These are phyloP conservation scores for Brachypterus glaber DNA, from an alignment of 2,888 invertebrate genomes.

Conservation along the genomic window DNA sequence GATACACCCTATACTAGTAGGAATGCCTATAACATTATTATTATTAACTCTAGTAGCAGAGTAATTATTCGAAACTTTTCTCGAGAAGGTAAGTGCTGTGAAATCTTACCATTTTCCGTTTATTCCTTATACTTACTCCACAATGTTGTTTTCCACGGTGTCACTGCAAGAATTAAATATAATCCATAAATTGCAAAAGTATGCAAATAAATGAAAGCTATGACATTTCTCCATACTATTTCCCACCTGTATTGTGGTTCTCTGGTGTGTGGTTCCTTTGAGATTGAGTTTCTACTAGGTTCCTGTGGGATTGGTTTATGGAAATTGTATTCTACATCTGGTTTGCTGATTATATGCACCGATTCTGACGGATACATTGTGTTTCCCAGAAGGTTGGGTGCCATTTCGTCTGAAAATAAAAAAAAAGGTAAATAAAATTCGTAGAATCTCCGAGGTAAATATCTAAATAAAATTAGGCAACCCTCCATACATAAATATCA, in stretches of 20 bases:
- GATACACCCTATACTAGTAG: too few species aligned
- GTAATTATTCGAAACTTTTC: too few species aligned
- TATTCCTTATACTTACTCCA: slow-evolving; percentile 55
- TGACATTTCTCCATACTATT: slow-evolving; percentile 72
- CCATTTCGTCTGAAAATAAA: too few species aligned
- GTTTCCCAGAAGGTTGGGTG: not conserved
- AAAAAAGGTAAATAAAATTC: too few species aligned
- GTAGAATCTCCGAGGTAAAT: too few species aligned
- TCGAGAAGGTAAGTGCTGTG: too few species aligned
- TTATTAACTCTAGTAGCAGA: too few species aligned
- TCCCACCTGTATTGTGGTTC: slow-evolving; percentile 33
- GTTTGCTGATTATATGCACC: slow-evolving; percentile 26
- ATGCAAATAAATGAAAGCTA: slow-evolving; percentile 64
- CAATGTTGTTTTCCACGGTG: slow-evolving; percentile 40
- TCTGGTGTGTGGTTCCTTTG: not conserved
- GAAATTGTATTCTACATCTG: slow-evolving; percentile 7
- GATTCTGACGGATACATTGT: slow-evolving; percentile 18
- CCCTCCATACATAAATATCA: too few species aligned
- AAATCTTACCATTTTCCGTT: too few species aligned
- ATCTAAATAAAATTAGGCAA: too few species aligned
- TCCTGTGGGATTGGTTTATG: not conserved
- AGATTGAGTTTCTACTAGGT: slow-evolving; percentile 11
- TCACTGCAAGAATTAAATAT: slow-evolving; percentile 43
- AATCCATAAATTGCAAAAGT: slow-evolving; percentile 53
- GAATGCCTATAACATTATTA: too few species aligned